These are phyloP conservation scores for Mormyrus iriodes DNA, from an alignment of 2,113 vertebrate genomes.

Conservation along the genomic window DNA sequence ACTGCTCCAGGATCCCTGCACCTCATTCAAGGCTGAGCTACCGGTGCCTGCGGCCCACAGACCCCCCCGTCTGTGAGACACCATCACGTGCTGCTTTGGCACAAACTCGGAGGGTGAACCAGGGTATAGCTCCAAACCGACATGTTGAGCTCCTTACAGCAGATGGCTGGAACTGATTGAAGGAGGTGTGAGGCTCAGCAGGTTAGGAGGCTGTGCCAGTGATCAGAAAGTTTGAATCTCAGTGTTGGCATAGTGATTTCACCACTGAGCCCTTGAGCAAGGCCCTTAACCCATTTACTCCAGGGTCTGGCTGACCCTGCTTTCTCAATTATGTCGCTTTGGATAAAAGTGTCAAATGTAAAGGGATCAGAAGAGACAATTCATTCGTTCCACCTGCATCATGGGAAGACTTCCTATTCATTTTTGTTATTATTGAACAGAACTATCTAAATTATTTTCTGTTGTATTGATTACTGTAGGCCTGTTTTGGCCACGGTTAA, in stretches of 20 bases:
- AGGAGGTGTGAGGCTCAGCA: background rate
- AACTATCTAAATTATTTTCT: background rate
- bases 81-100: background rate
- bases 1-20: background rate
- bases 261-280: background rate
- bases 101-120: background rate
- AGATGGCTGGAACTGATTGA: background rate
- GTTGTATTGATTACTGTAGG: background rate
- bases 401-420: background rate
- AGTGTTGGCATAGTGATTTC: background rate
- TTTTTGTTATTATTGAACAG: background rate
- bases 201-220: background rate
- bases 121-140: background rate
- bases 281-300: background rate
- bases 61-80: background rate
- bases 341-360: background rate
- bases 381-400: background rate
- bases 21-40: background rate
- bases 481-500: background rate
- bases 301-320: background rate
- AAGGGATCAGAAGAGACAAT: background rate
- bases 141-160: background rate
- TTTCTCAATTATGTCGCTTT: background rate
- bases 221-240: background rate
- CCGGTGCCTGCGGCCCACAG: background rate